Percentiles rank a stretch among this genome's conserved stretches.
Conservation (phyloP, 92 coral and sea anemone species). For the Galaxea fascicularis region DNA sequence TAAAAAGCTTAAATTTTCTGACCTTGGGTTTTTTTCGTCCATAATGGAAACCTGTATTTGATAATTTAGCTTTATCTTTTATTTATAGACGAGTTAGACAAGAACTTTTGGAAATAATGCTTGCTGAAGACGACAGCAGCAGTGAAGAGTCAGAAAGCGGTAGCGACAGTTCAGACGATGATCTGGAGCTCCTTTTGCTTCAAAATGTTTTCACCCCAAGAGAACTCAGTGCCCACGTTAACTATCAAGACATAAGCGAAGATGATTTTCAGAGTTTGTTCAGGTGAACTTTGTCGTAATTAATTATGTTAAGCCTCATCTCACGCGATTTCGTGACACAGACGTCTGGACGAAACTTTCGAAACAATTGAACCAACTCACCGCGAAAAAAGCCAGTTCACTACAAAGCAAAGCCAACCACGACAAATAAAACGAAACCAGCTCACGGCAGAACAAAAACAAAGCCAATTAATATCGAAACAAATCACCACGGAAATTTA, state of each 20-base stretch:
- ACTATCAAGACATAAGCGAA: not conserved
- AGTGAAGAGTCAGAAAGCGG: not conserved
- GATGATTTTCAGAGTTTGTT: constrained; percentile 21
- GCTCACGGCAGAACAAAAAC: constrained; percentile 4
- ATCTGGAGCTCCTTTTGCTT: constrained; percentile 22
- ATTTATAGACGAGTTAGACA: not conserved
- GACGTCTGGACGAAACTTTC: constrained; percentile 13
- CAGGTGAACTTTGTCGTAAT: constrained; percentile 23
- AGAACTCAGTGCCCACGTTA: constrained; percentile 1
- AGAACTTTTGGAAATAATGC: not conserved
- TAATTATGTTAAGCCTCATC: constrained; percentile 10
- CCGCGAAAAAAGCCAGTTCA: not conserved
- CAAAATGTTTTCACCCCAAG: not conserved
- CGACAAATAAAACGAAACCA: constrained; percentile 5
- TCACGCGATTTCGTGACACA: constrained; percentile 14
- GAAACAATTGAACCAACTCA: not conserved
- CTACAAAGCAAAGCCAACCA: constrained; percentile 21
- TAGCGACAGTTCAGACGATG: not conserved
- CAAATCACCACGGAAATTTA: constrained; percentile 20
- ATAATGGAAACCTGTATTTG: too few relatives aligned
- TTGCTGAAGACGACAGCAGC: too few relatives aligned
- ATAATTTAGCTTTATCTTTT: not conserved
- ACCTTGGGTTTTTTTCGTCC: not conserved
- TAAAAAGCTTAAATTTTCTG: not conserved
- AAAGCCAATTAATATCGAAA: constrained; percentile 3